A percentile compares a stretch with the other conserved stretches of the same genome.
Evolutionary conservation across 2,797 vertebrate genomes (phyloP).

Genomic region (Diglossa cyanea): DNA sequence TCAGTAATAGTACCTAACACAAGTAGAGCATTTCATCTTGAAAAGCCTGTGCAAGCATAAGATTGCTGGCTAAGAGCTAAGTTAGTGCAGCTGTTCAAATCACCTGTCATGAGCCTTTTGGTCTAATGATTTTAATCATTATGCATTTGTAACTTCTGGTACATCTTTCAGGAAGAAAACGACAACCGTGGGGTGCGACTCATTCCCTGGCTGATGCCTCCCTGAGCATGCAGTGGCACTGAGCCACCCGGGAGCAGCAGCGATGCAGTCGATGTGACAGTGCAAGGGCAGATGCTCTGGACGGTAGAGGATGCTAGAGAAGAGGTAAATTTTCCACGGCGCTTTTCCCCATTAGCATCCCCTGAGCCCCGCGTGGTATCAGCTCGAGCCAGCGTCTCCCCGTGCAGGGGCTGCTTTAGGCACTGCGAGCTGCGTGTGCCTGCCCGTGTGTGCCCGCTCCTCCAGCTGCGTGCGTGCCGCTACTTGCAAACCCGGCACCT

Average conservation of each 20-base stretch:
- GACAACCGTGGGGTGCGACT: background rate
- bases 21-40: background rate
- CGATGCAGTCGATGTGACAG: background rate
- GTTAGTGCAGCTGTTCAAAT: conserved; percentile 15
- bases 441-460: background rate
- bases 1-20: background rate
- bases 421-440: background rate
- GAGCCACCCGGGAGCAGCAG: background rate
- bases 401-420: background rate
- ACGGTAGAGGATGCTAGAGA: conserved; percentile 62
- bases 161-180: conserved; percentile 2
- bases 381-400: background rate
- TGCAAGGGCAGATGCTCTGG: conserved; percentile 31
- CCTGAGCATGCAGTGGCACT: background rate
- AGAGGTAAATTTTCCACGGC: conserved; percentile 21
- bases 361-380: background rate
- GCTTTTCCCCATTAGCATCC: background rate
- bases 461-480: background rate
- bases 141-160: conserved; percentile 8
- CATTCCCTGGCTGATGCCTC: background rate
- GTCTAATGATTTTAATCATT: background rate
- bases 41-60: background rate
- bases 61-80: background rate
- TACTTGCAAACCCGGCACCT: background rate
- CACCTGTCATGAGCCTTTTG: background rate